Evolutionary conservation across 2,113 vertebrate genomes (phyloP), one percentile per base, ranked within the genome.

Genomic region (Hyla sarda): DNA sequence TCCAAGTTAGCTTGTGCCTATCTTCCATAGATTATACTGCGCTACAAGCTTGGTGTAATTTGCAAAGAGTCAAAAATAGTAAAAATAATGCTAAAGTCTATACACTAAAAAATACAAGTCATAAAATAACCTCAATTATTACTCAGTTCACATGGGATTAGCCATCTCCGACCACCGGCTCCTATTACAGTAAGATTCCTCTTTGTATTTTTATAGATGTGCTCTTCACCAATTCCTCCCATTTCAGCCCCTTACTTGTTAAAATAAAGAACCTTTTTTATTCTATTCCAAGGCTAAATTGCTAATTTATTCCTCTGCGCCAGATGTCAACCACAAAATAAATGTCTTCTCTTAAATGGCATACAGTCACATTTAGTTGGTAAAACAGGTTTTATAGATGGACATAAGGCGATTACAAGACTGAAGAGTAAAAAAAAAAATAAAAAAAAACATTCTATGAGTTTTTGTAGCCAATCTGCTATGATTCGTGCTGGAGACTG

Each of bases 321-420:
- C 84, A 85, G 84, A 85, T 85, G 84, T 71, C 84, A 85, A 54
- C 74, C 74, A 41, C 75, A 78, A 85, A 85, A 85, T 52, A 85
- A 77, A 79, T 85, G 76, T 50, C 12, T 28, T 52, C 58, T 85
- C 84, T 69, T 34, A 37, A 79, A 79, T 85, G 32, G 16, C 84
- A 41, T 85, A 85, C 60, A 79, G 58, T 85, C 60, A 67, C 75
- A 85, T 79, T 71, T 67, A 78, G 47, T n/a, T 60, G 47, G 19
- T 13, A n/a, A 67, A 69, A 54, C 84, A 85, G 74, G 75, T 85
- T 85, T 85, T 85, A 85, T 85, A 34, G 75, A 85, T 71, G 62
- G 84, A 85, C 84, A 85, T 75, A 85, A 50, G 75, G 75, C 62
- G 75, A 85, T 85, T 78, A 85, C 60, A 69, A 79, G 52, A 85